These are phyloP conservation scores for Carassius auratus DNA, from an alignment of 2,113 vertebrate species.

Conservation along the genomic window DNA sequence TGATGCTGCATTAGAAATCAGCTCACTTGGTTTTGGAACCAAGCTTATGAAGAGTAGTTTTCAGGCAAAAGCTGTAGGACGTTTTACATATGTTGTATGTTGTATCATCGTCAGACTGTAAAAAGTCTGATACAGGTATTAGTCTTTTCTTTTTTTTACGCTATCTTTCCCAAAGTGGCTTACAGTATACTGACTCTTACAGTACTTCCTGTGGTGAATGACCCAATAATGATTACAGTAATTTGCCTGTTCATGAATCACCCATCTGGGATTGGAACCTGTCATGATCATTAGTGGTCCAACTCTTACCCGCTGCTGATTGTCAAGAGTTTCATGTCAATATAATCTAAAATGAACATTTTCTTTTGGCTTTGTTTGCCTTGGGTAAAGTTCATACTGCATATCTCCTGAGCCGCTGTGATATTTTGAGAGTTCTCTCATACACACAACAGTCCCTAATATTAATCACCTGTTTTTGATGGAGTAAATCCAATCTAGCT, in stretches of 20 bases:
- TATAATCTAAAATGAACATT: neutral
- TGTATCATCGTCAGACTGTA: neutral
- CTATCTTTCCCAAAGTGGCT: neutral
- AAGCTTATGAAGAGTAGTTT: neutral
- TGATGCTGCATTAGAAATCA: neutral
- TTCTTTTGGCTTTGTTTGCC: neutral
- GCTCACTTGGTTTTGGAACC: neutral
- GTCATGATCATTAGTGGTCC: neutral
- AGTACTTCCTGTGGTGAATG: neutral
- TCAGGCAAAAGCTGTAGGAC: neutral
- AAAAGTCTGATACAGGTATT: neutral
- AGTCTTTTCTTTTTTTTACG: neutral
- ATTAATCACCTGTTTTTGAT: neutral
- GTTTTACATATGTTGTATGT: neutral
- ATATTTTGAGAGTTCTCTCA: neutral
- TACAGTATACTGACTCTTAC: neutral
- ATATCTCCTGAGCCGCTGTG: constrained; percentile 22
- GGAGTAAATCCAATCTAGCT: neutral
- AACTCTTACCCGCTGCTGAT: neutral
- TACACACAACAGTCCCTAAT: neutral
- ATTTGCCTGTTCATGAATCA: neutral
- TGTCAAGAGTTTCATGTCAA: neutral
- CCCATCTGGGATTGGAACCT: neutral
- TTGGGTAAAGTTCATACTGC: neutral
- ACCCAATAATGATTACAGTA: constrained; percentile 5